Base-by-base conservation (phyloP, 2,888 invertebrate species). In the Chironomus tentans region DNA sequence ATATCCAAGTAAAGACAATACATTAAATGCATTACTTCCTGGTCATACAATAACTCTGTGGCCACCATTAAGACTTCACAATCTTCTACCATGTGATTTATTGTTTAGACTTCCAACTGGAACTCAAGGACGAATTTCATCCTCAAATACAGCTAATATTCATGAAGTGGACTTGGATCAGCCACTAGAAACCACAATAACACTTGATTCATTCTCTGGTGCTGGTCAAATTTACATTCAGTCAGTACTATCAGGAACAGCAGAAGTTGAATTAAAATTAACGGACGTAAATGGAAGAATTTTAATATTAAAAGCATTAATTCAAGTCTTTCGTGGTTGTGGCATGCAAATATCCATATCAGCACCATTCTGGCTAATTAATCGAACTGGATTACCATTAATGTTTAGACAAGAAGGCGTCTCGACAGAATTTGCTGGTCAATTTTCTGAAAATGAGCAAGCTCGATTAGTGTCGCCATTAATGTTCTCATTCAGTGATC, bases 361-460 rank as follows among this genome's bases (percentile, higher is more conserved):
- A 70, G 92, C 94, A 2, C 92, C 94, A 2, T 97, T 92, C 85
- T 98, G 98, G 98, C 89, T 99, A 79, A 90, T 98, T 77, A 98
- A 99, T 86, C 93, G 94, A 83, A 93, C 97, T 5, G 98, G 98
- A 0, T 85, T 99, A 77, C 98, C 98, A n/a, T 85, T 99, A 77
- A 92, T 99, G 76, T 96, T 97, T 83, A 90, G 92, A 79, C 97
- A 98, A 84, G 96, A 95, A 82, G 93, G 94, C 0, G 89, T 90
- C 13, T 87, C 88, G 12, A 82, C 85, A 28, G 92, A 91, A 80
- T 91, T 92, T 78, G 92, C 94, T 6, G 98, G 97, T 2, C 98
- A 98, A 85, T 94, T 92, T 82, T 91, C 91, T 77, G 98, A 98
- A 83, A 95, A 98, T 83, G 98, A 99, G 86, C 88, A 91, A 79